Percentiles rank a stretch among this genome's conserved stretches.
phyloP scores from a whole-genome alignment of 2,888 invertebrate genomes.

The Dryococelus australis region DNA sequence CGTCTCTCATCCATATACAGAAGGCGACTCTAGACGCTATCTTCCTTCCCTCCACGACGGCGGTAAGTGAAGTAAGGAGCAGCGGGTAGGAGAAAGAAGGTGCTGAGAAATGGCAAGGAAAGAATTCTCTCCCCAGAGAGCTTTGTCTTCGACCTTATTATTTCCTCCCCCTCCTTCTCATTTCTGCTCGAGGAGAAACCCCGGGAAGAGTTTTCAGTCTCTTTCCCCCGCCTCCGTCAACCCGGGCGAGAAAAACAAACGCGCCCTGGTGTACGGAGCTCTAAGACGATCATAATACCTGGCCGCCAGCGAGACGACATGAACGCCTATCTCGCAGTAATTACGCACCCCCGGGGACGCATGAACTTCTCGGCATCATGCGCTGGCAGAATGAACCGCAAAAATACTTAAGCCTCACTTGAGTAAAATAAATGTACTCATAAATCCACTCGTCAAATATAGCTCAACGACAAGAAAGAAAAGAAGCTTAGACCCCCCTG shows the following conservation, averaged over 20 bases:
- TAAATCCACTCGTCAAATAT: no score
- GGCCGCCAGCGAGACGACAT: no score
- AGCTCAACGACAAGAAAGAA: no score
- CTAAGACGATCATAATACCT: neutral
- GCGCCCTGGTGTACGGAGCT: neutral
- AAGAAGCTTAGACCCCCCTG: no score
- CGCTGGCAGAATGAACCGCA: no score
- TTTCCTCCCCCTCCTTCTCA: neutral
- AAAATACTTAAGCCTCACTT: no score
- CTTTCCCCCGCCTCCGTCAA: neutral
- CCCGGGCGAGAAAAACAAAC: neutral
- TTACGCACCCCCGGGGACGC: neutral
- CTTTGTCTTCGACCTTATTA: conserved; percentile 11
- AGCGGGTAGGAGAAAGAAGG: neutral
- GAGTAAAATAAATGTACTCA: no score
- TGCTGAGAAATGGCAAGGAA: conserved; percentile 1
- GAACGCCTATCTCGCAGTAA: neutral
- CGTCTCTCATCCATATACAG: neutral
- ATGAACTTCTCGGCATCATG: no score
- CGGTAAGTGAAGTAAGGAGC: neutral
- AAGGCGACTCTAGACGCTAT: neutral
- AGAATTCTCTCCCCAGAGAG: conserved; percentile 16
- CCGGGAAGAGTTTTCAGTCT: neutral
- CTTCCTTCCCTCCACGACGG: neutral
- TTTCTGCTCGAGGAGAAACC: neutral